Percentiles rank a stretch among this genome's conserved stretches.
Evolutionary conservation across 2,113 vertebrate genomes (phyloP).

Genomic region (Hyla sarda): DNA sequence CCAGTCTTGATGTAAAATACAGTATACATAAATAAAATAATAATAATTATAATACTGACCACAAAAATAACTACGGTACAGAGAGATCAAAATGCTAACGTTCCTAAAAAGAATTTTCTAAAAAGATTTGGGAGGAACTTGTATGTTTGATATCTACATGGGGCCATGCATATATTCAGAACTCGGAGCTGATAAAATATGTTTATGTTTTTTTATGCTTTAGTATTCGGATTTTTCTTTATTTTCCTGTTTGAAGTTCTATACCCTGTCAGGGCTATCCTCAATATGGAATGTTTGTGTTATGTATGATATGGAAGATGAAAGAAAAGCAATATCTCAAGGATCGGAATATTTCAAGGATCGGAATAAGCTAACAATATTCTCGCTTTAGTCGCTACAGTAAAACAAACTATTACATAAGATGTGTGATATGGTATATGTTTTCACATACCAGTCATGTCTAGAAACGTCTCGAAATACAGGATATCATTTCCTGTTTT

Average conservation of each 20-base stretch:
- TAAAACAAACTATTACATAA: background rate
- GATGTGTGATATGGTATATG: background rate
- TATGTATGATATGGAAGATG: background rate
- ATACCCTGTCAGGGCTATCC: background rate
- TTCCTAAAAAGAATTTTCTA: background rate
- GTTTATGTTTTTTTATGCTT: slow-evolving; percentile 14
- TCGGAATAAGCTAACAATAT: background rate
- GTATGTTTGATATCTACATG: background rate
- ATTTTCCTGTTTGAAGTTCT: background rate
- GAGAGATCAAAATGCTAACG: too few relatives aligned
- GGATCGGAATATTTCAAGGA: background rate
- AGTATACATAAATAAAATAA: too few relatives aligned
- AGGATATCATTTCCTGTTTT: background rate
- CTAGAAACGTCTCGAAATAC: background rate
- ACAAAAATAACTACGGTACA: too few relatives aligned
- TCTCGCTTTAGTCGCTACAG: background rate
- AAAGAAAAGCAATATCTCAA: background rate
- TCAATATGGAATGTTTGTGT: slow-evolving; percentile 5
- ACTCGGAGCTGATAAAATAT: background rate
- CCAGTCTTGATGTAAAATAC: too few relatives aligned
- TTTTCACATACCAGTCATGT: background rate
- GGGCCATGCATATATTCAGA: background rate
- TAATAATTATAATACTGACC: too few relatives aligned
- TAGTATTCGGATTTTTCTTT: background rate
- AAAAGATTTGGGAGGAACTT: background rate